Conservation (phyloP, 1,140 invertebrate species). For the Xylocopa sonorina region DNA sequence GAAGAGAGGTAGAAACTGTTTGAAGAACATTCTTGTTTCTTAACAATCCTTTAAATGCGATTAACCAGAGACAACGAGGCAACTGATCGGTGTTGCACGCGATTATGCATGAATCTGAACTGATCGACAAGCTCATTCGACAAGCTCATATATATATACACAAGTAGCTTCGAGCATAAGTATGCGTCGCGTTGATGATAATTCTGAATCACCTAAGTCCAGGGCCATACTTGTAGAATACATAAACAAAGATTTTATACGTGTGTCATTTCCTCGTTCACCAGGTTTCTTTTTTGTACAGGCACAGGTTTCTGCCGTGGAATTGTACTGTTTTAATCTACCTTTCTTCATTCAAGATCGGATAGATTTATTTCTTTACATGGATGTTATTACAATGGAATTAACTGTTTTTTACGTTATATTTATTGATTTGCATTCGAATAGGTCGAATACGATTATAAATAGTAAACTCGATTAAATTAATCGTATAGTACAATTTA, state of each 20-base stretch:
- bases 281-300: no score
- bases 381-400: no score
- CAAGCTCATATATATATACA: conserved; percentile 72
- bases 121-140: conserved; percentile 46
- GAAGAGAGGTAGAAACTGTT: neutral
- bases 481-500: no score
- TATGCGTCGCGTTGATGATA: conserved; percentile 10
- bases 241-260: neutral
- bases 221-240: conserved; percentile 56
- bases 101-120: conserved; percentile 35
- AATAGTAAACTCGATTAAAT: no score
- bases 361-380: no score
- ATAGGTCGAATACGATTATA: no score
- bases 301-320: no score
- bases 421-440: no score
- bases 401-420: no score
- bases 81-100: neutral
- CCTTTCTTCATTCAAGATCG: no score
- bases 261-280: neutral
- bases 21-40: neutral
- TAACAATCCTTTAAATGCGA: neutral
- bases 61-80: neutral
- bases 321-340: no score
- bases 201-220: conserved; percentile 70
- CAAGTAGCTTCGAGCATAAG: conserved; percentile 61